These are phyloP conservation scores for Colostygia pectinataria DNA, from an alignment of 2,888 invertebrate species.

Conservation along the genomic window DNA sequence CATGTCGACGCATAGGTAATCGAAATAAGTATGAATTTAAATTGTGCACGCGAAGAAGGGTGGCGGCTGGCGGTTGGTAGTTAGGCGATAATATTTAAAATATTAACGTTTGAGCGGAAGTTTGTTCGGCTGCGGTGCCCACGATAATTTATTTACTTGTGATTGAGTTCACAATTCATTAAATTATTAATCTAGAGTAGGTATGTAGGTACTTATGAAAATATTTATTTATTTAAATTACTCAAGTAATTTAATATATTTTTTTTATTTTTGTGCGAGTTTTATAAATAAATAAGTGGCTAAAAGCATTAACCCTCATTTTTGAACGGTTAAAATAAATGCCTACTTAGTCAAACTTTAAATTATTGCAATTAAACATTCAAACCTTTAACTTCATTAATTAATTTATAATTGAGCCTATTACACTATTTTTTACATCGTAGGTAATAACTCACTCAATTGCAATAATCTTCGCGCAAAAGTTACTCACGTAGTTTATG, in stretches of 20 bases:
- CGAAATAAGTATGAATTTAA: constrained; percentile 38
- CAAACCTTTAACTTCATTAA: not conserved
- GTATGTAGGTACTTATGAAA: too few species aligned
- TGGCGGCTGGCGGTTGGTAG: too few species aligned
- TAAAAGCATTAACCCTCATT: too few species aligned
- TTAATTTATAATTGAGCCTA: constrained; percentile 30
- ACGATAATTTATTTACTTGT: constrained; percentile 23
- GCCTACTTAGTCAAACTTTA: too few species aligned
- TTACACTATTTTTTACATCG: constrained; percentile 24
- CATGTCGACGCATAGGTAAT: constrained; percentile 38
- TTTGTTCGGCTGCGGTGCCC: constrained; percentile 29
- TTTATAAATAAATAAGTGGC: too few species aligned
- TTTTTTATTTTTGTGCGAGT: too few species aligned
- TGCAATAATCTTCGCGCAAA: constrained; percentile 29
- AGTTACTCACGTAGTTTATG: constrained; percentile 46
- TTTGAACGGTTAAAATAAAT: too few species aligned
- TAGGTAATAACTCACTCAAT: constrained; percentile 31
- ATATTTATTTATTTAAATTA: too few species aligned
- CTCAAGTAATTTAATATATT: too few species aligned
- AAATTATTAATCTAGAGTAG: too few species aligned
- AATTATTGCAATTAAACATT: constrained; percentile 9
- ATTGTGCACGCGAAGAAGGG: constrained; percentile 43
- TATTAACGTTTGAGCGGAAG: constrained; percentile 30
- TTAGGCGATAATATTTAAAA: constrained; percentile 38
- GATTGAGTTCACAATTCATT: too few species aligned